Conservation (phyloP, 2,113 vertebrate species). For the Cnemophilus loriae region DNA sequence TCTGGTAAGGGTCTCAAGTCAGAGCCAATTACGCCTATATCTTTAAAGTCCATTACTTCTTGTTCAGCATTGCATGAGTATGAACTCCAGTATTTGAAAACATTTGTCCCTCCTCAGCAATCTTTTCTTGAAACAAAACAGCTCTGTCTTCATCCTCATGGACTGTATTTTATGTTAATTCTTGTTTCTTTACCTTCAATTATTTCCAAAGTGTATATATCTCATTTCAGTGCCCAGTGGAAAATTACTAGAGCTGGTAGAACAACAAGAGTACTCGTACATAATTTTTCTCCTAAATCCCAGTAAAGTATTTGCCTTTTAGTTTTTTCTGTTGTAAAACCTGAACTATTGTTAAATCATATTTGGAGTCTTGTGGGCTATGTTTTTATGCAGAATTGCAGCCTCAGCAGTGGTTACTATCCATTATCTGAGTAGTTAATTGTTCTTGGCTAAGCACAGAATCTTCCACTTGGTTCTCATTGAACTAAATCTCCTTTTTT, state of each 20-base stretch:
- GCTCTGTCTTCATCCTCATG: not conserved
- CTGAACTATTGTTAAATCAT: not conserved
- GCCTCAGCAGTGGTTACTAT: not conserved
- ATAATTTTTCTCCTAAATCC: not conserved
- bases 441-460: slow-evolving; percentile 4
- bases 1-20: not conserved
- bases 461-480: slow-evolving; percentile 34
- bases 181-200: not conserved
- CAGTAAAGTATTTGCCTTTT: not conserved
- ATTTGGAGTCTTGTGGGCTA: not conserved
- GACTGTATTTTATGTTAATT: not conserved
- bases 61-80: not conserved
- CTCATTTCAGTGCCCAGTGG: not conserved
- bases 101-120: not conserved
- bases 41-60: not conserved
- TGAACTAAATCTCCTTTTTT: not conserved
- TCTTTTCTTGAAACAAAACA: not conserved
- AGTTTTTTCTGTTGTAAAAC: not conserved
- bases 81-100: not conserved
- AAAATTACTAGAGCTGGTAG: not conserved
- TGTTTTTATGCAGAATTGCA: not conserved
- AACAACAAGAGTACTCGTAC: not conserved
- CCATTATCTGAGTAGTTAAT: slow-evolving; percentile 19
- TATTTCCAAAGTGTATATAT: not conserved
- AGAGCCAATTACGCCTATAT: not conserved